phyloP scores from a whole-genome alignment of 2,888 invertebrate species.

The Philereme vetulata region DNA sequence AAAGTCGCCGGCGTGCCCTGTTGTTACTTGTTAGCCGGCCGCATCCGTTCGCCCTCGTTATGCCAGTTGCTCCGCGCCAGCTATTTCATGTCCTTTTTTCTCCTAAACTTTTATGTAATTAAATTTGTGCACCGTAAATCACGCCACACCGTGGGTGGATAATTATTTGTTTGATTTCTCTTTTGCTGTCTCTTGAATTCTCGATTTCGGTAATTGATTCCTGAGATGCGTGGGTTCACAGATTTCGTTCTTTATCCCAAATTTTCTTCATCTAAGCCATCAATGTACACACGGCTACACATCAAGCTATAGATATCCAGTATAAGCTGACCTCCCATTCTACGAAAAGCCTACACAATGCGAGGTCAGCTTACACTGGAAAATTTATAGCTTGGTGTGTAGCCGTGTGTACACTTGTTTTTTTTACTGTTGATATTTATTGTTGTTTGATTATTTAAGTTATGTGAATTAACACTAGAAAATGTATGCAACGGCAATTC shows the following conservation, averaged over 20 bases:
- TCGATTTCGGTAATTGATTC: constrained; percentile 40
- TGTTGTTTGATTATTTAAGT: constrained; percentile 20
- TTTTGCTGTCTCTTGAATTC: constrained; percentile 35
- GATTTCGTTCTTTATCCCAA: constrained; percentile 22
- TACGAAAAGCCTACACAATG: too few species aligned
- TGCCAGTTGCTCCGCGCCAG: constrained; percentile 34
- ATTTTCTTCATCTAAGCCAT: constrained; percentile 19
- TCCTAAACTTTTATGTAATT: constrained; percentile 34
- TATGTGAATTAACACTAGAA: constrained; percentile 26
- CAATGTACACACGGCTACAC: too few species aligned
- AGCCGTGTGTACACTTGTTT: too few species aligned
- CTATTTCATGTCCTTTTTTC: constrained; percentile 30
- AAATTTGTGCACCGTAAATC: constrained; percentile 41
- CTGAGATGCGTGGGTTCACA: constrained; percentile 30
- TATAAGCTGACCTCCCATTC: too few species aligned
- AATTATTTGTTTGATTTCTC: constrained; percentile 43
- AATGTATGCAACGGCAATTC: constrained; percentile 47
- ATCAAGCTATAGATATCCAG: too few species aligned
- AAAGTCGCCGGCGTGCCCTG: constrained; percentile 62
- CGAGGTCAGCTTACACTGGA: too few species aligned
- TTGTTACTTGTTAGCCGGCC: constrained; percentile 60
- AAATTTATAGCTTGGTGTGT: too few species aligned
- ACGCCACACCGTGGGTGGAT: constrained; percentile 38
- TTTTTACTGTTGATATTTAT: constrained; percentile 9
- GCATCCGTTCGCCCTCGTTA: constrained; percentile 58